These are phyloP conservation scores for Dryas iulia DNA, from an alignment of 1,140 invertebrate species.

Conservation along the genomic window DNA sequence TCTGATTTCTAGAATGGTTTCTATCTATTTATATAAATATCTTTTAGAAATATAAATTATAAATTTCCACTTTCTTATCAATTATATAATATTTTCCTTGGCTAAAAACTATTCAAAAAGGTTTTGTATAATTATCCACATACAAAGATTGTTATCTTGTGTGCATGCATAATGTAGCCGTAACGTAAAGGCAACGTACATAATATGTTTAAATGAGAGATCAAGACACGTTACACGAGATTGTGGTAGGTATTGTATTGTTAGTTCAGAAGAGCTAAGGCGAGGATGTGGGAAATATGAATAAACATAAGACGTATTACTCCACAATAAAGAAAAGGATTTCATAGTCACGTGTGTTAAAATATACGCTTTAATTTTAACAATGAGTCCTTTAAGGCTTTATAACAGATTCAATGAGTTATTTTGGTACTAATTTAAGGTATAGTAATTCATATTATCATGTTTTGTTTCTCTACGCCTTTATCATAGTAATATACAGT, in stretches of 20 bases:
- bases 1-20: no score
- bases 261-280: not conserved
- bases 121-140: not conserved
- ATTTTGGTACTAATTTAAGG: not conserved
- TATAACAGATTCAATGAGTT: not conserved
- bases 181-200: not conserved
- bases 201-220: not conserved
- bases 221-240: not conserved
- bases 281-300: not conserved
- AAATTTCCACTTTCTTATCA: no score
- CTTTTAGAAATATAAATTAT: no score
- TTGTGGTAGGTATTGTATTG: not conserved
- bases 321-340: not conserved
- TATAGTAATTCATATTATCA: no score
- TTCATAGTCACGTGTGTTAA: not conserved
- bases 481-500: no score
- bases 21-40: no score
- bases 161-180: not conserved
- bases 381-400: not conserved
- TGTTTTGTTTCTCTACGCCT: no score
- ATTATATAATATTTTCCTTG: no score
- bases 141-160: not conserved
- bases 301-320: not conserved
- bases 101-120: not conserved
- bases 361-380: not conserved